These are phyloP conservation scores for Macaca fascicularis DNA, from an alignment of 2,113 vertebrate species.

Conservation along the genomic window T2T-MFA8v1.1 NC_088376.1:197227501-197228000, in stretches of 20 bases:
- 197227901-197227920: background rate
- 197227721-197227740: background rate
- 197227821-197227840: background rate
- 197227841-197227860: background rate
- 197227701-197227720: background rate
- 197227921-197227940: background rate
- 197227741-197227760: slow-evolving; percentile 3
- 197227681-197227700: background rate
- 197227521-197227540: background rate
- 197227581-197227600: background rate
- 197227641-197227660: background rate
- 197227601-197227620: background rate
- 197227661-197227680: background rate
- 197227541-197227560: background rate
- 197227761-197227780: slow-evolving; percentile 51
- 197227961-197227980: background rate
- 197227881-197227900: background rate
- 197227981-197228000: background rate
- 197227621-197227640: background rate
- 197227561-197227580: background rate
- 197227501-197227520: background rate
- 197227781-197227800: background rate
- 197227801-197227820: background rate
- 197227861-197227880: background rate
- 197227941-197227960: background rate